Percentiles rank a stretch among this genome's conserved stretches.
These are phyloP conservation scores for Drosophila imparisetae DNA, from an alignment of 2,888 invertebrate genomes.

Conservation along the genomic window DNA sequence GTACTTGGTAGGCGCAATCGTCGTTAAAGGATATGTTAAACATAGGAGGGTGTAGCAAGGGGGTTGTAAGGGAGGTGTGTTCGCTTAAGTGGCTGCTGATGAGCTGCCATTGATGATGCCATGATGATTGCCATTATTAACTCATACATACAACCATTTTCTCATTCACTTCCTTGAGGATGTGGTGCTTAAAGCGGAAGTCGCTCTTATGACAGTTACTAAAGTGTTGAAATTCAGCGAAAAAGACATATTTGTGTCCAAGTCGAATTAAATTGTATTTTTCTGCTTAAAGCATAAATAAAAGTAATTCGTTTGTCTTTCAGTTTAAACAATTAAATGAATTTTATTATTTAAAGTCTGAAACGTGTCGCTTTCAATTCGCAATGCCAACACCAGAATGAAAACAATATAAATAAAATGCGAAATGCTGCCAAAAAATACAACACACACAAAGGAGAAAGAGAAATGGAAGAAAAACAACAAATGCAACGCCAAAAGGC, in stretches of 20 bases:
- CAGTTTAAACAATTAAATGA: slow-evolving; percentile 15
- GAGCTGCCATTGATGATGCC: slow-evolving; percentile 36
- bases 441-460: slow-evolving; percentile 17
- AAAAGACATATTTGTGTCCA: not conserved
- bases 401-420: slow-evolving; percentile 9
- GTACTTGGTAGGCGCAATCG: slow-evolving; percentile 34
- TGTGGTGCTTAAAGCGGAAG: not conserved
- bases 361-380: slow-evolving; percentile 25
- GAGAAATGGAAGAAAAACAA: slow-evolving; percentile 7
- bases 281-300: not conserved
- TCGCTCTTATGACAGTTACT: not conserved
- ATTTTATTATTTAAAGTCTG: slow-evolving; percentile 23
- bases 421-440: slow-evolving; percentile 13
- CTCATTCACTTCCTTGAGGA: too few relatives aligned
- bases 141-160: slow-evolving; percentile 21
- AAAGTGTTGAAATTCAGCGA: not conserved
- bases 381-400: slow-evolving; percentile 17
- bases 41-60: too few relatives aligned
- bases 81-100: slow-evolving; percentile 28
- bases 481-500: slow-evolving; percentile 8
- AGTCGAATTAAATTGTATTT: not conserved
- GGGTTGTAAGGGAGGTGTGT: accelerated
- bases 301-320: not conserved
- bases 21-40: slow-evolving; percentile 17
- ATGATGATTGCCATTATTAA: slow-evolving; percentile 47